Conservation (phyloP, 1,140 invertebrate genomes). For the Atta texana region DNA sequence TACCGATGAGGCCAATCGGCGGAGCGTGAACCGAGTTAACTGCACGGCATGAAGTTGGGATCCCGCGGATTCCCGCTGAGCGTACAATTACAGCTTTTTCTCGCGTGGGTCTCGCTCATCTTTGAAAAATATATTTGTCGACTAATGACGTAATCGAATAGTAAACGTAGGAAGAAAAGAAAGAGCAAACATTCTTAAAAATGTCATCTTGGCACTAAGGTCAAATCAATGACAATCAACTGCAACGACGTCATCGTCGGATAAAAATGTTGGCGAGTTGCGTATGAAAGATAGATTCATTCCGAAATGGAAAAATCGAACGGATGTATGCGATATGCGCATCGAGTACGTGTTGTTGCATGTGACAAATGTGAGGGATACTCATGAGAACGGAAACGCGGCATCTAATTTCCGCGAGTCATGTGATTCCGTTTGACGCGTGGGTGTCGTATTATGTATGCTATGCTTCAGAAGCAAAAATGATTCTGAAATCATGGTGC, state of each 20-base stretch:
- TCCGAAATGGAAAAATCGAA: slow-evolving; percentile 53
- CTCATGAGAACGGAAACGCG: slow-evolving; percentile 41
- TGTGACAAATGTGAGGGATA: slow-evolving; percentile 54
- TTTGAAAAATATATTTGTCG: slow-evolving; percentile 14
- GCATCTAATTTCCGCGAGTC: slow-evolving; percentile 58
- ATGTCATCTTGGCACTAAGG: slow-evolving; percentile 14
- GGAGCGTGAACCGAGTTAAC: slow-evolving; percentile 59
- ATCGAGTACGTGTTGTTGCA: slow-evolving; percentile 10
- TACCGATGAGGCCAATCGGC: slow-evolving; percentile 66
- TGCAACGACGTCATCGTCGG: slow-evolving; percentile 37
- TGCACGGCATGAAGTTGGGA: slow-evolving; percentile 27
- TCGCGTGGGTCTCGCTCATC: neutral
- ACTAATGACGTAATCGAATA: slow-evolving; percentile 15
- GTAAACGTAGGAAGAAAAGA: neutral
- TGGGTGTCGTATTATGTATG: slow-evolving; percentile 16
- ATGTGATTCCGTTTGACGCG: slow-evolving; percentile 39
- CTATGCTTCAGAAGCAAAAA: slow-evolving; percentile 1
- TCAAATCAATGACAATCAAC: slow-evolving; percentile 43
- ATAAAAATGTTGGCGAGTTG: slow-evolving; percentile 51
- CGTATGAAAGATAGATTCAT: slow-evolving; percentile 46
- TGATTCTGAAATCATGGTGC: neutral
- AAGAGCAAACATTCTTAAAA: slow-evolving; percentile 6
- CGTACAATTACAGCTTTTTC: slow-evolving; percentile 30
- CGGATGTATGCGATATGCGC: slow-evolving; percentile 29
- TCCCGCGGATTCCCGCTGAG: neutral